Base-by-base conservation (phyloP, 2,888 invertebrate species). In the Pseudococcus longispinus region DNA sequence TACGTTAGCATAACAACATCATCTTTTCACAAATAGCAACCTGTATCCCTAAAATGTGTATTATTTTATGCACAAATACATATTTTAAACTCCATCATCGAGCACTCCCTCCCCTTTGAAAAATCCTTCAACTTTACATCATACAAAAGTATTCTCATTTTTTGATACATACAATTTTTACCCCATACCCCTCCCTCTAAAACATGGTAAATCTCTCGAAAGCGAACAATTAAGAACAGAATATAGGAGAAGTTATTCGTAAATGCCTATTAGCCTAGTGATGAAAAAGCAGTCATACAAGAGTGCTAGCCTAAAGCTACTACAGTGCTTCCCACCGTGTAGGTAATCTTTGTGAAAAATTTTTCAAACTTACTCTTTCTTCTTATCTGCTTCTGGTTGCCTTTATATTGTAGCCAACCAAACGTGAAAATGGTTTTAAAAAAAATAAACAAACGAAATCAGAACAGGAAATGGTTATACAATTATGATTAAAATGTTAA, bases 341-440 rank as follows among this genome's bases (percentile, higher is more conserved):
- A n/a, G n/a, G n/a, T n/a, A 77, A 44, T 74, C 29, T 46, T 46
- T 55, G 37, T 37, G n/a, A 18, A 74, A 46, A 37, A 77, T 23
- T 46, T 74, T 74, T 86, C 77, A 83, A 87, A 90, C 90, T 90
- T 90, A 90, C 90, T 90, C 90, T 88, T 89, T 89, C 88, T 89
- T 89, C 89, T 89, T 89, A 88, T 89, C 89, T 60, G 89, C 89
- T 89, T 89, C 89, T 88, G 89, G 89, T 88, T 89, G 89, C 88
- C 89, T 89, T 88, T 86, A 86, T 20, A 32, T 84, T 51, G 60
- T 29, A 74, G 42, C 74, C 74, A 84, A 44, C 85, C 70, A 85
- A 26, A 74, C 44, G 74, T 70, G 44, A 85, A 70, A 85, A 74
- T 74, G 9, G 4, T 23, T 37, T 74, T 44, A 46, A 74, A 85